phyloP scores from a whole-genome alignment of 2,113 vertebrate species.

The Bostrychus sinensis region DNA sequence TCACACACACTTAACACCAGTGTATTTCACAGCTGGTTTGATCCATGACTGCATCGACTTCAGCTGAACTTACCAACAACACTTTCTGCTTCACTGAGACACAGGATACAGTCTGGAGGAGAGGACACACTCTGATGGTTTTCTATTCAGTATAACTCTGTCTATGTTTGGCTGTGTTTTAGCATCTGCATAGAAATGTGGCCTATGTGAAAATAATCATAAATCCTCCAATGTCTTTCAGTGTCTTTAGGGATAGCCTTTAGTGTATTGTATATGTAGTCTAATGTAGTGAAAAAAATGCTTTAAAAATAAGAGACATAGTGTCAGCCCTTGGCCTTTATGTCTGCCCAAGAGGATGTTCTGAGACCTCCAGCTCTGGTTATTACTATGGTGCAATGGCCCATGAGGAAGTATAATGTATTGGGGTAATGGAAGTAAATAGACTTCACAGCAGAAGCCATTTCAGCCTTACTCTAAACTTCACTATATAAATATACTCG shows the following conservation, averaged over 20 bases:
- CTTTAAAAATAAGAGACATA: neutral
- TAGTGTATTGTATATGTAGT: no score
- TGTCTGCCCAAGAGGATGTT: constrained; percentile 29
- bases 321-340: constrained; percentile 16
- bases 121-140: constrained; percentile 11
- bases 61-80: constrained; percentile 19
- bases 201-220: no score
- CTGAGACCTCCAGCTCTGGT: constrained; percentile 36
- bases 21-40: constrained; percentile 39
- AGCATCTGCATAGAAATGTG: no score
- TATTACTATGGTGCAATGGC: constrained; percentile 48
- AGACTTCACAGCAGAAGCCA: constrained; percentile 11
- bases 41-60: constrained; percentile 30
- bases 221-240: no score
- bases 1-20: constrained; percentile 12
- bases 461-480: constrained; percentile 7
- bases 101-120: constrained; percentile 12
- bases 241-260: no score
- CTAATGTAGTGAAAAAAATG: no score
- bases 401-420: constrained; percentile 47
- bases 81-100: constrained; percentile 38
- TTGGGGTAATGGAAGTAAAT: constrained; percentile 39
- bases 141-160: neutral
- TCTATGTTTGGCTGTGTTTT: neutral
- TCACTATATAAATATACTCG: constrained; percentile 5